phyloP scores from a whole-genome alignment of 2,113 vertebrate genomes.

The Desmodus rotundus region DNA sequence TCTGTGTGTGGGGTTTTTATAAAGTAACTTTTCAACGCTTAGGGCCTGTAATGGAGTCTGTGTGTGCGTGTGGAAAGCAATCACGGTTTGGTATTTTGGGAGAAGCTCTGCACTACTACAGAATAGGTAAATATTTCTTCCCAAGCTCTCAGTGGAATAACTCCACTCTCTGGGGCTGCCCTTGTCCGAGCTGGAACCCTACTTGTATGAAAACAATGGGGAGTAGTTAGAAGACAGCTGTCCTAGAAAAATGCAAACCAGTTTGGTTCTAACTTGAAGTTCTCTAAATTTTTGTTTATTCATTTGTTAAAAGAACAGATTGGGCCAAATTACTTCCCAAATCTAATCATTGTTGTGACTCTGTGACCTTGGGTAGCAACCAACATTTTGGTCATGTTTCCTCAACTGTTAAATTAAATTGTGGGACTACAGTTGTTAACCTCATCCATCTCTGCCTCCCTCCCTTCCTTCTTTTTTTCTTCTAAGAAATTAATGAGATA shows the following conservation, averaged over 20 bases:
- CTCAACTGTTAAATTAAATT: background rate
- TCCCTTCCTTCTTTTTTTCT: background rate
- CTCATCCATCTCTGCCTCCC: background rate
- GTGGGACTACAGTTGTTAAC: background rate
- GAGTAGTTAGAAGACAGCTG: background rate
- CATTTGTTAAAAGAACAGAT: background rate
- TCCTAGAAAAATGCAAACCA: background rate
- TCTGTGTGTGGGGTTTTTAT: background rate
- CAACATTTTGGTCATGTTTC: background rate
- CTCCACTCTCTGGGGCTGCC: accelerated
- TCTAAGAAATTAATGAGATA: background rate
- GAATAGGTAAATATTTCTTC: background rate
- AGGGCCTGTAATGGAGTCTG: background rate
- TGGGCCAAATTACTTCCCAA: background rate
- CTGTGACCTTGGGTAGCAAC: background rate
- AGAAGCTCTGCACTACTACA: background rate
- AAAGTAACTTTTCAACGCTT: background rate
- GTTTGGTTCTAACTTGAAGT: background rate
- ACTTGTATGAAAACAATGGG: background rate
- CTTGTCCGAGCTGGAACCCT: background rate
- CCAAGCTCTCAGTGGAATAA: background rate
- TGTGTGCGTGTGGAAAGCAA: background rate
- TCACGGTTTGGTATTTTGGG: background rate
- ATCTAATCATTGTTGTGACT: background rate
- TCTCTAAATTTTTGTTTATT: background rate